These are phyloP conservation scores for Leuciscus waleckii DNA, from an alignment of 2,797 vertebrate genomes.

Conservation along the genomic window DNA sequence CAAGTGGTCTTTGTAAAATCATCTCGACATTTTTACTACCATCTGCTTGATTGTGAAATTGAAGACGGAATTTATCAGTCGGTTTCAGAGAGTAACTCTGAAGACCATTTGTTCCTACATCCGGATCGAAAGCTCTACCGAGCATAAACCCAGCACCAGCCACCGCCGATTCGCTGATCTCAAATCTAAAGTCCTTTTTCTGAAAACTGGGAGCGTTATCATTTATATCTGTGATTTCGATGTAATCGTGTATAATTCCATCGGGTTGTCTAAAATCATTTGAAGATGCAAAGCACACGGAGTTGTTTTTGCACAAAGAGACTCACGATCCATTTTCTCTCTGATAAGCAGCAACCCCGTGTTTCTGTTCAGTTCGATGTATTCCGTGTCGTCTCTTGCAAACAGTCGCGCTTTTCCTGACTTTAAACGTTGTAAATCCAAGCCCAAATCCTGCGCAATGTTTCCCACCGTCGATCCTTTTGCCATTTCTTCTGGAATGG, in stretches of 20 bases:
- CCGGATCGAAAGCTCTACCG: conserved; percentile 70
- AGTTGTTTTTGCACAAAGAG: conserved; percentile 70
- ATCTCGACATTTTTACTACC: conserved; percentile 71
- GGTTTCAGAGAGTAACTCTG: conserved; percentile 71
- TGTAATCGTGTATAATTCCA: conserved; percentile 72
- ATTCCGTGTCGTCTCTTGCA: conserved; percentile 63
- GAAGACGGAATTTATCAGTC: conserved; percentile 68
- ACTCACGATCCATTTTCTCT: conserved; percentile 74
- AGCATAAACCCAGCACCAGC: conserved; percentile 71
- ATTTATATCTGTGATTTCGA: conserved; percentile 76
- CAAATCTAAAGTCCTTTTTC: conserved; percentile 63
- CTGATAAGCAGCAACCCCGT: conserved; percentile 70
- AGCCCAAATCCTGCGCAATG: conserved; percentile 74
- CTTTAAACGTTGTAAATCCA: conserved; percentile 68
- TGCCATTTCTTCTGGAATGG: conserved; percentile 76
- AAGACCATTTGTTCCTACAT: conserved; percentile 71
- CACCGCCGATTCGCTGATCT: conserved; percentile 73
- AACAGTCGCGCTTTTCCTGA: conserved; percentile 70
- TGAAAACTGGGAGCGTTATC: conserved; percentile 71
- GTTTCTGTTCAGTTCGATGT: conserved; percentile 71
- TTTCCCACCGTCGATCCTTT: conserved; percentile 74
- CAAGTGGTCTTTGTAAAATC: conserved; percentile 71
- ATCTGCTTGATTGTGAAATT: conserved; percentile 66
- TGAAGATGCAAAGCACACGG: conserved; percentile 76
- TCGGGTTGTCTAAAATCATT: conserved; percentile 73